phyloP scores from a whole-genome alignment of 2,888 invertebrate genomes.

The Tanytarsus gracilentus region DNA sequence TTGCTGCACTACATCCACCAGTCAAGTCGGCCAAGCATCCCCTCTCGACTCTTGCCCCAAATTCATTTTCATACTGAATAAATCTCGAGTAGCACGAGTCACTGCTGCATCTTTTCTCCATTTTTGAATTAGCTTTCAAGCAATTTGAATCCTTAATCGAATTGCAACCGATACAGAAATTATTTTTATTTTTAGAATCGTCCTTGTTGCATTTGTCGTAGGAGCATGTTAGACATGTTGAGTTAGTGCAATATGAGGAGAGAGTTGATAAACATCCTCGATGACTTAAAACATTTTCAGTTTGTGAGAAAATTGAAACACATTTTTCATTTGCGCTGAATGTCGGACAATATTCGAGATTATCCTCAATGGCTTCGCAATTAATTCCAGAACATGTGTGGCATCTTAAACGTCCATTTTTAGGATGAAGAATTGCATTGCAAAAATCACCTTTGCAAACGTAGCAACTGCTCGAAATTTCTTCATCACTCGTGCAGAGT shows the following conservation, averaged over 20 bases:
- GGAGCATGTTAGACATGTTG: constrained; percentile 6
- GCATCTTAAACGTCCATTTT: constrained; percentile 8
- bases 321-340: constrained; percentile 6
- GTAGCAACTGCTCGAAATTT: too few relatives aligned
- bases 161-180: constrained; percentile 8
- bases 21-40: constrained; percentile 8
- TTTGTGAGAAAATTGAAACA: background rate
- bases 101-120: background rate
- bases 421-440: constrained; percentile 18
- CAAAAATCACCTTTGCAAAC: background rate
- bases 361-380: background rate
- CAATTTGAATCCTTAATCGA: background rate
- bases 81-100: background rate
- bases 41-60: background rate
- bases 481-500: too few relatives aligned
- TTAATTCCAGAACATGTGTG: background rate
- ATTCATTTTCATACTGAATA: background rate
- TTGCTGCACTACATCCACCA: background rate
- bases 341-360: constrained; percentile 1
- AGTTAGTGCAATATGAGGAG: too few relatives aligned
- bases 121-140: background rate
- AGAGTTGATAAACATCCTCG: constrained; percentile 6
- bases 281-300: background rate
- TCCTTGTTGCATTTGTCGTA: constrained; percentile 16
- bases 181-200: background rate